A percentile compares a stretch with the other conserved stretches of the same genome.
Evolutionary conservation across 2,113 vertebrate species (phyloP).

Genomic region (Nothocercus julius): DNA sequence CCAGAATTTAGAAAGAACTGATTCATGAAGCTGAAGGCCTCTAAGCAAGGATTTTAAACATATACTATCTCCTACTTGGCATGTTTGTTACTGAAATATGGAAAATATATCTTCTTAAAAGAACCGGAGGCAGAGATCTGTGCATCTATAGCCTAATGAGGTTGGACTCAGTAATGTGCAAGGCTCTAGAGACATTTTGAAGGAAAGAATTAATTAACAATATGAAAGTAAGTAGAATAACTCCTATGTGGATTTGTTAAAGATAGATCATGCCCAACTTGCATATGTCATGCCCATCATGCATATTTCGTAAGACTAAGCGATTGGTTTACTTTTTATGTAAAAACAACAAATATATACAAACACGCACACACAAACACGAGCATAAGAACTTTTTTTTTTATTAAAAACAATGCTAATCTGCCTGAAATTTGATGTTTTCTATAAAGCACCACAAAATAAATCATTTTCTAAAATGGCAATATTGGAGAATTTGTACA

Average conservation of each 20-base stretch:
- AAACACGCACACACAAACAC: too few species aligned
- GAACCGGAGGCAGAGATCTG: neutral
- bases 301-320: neutral
- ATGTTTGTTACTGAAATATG: neutral
- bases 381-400: too few species aligned
- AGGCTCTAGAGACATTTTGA: neutral
- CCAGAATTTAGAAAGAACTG: neutral
- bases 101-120: neutral
- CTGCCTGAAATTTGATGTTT: neutral
- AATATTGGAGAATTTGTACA: neutral
- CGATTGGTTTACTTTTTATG: neutral
- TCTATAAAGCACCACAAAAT: neutral
- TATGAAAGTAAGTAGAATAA: conserved; percentile 5
- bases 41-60: neutral
- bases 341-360: neutral
- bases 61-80: neutral
- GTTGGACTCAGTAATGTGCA: neutral
- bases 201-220: conserved; percentile 50
- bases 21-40: neutral
- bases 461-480: neutral
- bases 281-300: too few species aligned
- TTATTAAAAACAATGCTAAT: neutral
- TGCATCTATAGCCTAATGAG: neutral
- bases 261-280: neutral
- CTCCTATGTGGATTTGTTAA: neutral